Evolutionary conservation across 2,888 invertebrate genomes (phyloP).

Genomic region (Sturmia bella): DNA sequence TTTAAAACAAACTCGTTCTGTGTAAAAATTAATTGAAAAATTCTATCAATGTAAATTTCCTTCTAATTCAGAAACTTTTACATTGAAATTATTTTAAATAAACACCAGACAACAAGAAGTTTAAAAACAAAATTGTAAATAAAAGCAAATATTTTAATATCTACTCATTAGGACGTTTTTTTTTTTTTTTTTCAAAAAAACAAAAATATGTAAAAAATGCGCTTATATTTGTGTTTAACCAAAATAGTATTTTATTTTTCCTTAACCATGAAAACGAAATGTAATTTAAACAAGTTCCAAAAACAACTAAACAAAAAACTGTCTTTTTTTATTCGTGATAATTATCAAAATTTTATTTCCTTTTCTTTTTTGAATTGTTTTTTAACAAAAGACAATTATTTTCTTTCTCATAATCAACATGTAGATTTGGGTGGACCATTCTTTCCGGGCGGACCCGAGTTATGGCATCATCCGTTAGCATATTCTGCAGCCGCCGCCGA

Average conservation of each 20-base stretch:
- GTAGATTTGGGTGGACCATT: constrained; percentile 97
- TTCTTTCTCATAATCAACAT: constrained; percentile 71
- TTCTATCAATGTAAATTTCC: too few relatives aligned
- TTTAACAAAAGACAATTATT: constrained; percentile 73
- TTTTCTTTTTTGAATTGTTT: constrained; percentile 70
- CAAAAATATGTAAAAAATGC: constrained; percentile 44
- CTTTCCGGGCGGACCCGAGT: constrained; percentile 96
- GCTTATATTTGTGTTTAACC: constrained; percentile 68
- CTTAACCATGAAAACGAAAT: constrained; percentile 33
- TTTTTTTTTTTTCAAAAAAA: too few relatives aligned
- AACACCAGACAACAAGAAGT: constrained; percentile 7
- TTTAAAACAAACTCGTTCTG: too few relatives aligned
- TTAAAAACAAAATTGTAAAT: constrained; percentile 42
- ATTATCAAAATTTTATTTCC: constrained; percentile 67
- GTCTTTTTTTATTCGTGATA: constrained; percentile 63
- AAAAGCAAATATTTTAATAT: background rate
- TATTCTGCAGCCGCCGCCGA: constrained; percentile 90
- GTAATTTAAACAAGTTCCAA: constrained; percentile 17
- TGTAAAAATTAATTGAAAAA: too few relatives aligned
- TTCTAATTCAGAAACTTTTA: background rate
- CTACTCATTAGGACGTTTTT: background rate
- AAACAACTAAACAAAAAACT: constrained; percentile 42
- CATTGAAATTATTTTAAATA: background rate
- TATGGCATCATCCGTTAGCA: constrained; percentile 96
- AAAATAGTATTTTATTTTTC: constrained; percentile 54